phyloP scores from a whole-genome alignment of 2,888 invertebrate species.

The Pseudanteris insignis region DNA sequence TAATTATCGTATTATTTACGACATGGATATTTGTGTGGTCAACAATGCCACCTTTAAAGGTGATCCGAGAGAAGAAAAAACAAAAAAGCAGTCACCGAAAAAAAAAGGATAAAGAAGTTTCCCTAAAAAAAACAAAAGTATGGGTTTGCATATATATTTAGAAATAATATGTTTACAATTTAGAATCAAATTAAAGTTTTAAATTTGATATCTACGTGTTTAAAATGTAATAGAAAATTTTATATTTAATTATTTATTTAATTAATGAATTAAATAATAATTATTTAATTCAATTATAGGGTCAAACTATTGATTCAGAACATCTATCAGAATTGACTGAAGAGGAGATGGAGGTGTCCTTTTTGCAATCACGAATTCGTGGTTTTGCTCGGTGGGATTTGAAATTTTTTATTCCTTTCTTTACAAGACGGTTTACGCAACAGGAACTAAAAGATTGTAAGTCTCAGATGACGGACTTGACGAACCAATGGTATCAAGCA shows the following conservation, averaged over 20 bases:
- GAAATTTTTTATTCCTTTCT: conserved; percentile 95
- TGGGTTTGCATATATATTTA: conserved; percentile 78
- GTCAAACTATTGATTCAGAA: conserved; percentile 92
- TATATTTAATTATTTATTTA: not conserved
- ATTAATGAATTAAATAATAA: not conserved
- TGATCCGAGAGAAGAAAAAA: too few relatives aligned
- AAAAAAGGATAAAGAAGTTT: conserved; percentile 88
- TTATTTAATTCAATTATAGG: conserved; percentile 61
- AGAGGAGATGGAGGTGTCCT: conserved; percentile 89
- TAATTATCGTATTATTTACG: too few relatives aligned
- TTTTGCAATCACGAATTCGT: conserved; percentile 80
- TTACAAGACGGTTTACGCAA: conserved; percentile 94
- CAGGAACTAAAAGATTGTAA: conserved; percentile 95
- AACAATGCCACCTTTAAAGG: too few relatives aligned
- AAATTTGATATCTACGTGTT: too few relatives aligned
- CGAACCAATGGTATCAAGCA: conserved; percentile 97
- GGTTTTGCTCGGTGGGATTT: conserved; percentile 93
- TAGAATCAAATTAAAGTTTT: too few relatives aligned
- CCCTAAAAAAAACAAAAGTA: conserved; percentile 96
- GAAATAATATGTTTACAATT: not conserved
- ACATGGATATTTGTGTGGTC: too few relatives aligned
- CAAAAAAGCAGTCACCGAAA: too few relatives aligned
- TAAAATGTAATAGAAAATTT: too few relatives aligned
- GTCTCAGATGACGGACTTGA: conserved; percentile 94
- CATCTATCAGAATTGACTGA: conserved; percentile 92